Base-by-base conservation (phyloP, 2,888 invertebrate genomes). In the Diachrysia chrysitis region DNA sequence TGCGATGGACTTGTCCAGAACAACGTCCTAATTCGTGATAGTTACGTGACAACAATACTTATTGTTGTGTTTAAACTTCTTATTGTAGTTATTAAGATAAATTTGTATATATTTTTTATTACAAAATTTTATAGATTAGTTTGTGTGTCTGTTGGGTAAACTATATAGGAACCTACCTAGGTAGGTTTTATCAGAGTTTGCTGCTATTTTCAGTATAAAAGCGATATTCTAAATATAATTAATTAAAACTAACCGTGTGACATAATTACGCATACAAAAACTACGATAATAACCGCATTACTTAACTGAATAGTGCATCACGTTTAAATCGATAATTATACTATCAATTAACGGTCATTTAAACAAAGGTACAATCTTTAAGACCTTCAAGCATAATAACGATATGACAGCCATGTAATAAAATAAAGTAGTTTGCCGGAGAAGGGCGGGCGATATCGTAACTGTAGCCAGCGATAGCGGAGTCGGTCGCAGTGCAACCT, bases 401-500 rank as follows among this genome's bases (percentile, higher is more conserved):
- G 85, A 90, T 90, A 90, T 90, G 91, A 91, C 90, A 92, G 89
- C 83, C 89, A 84, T 87, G 88, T 91, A 92, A 91, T 93, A 92
- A 92, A 94, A 90, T 90, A 88, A 91, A 91, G 90, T 89, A 90
- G 90, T 92, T 90, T 86, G 89, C 81, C 77, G 89, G 93, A 94
- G 94, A 94, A 94, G 94, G 94, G 94, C 93, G 92, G 86, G 87
- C 87, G 92, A 92, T 93, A 94, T 93, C 90, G 92, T 92, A 93
- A 92, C 91, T 90, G 92, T 90, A 89, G 93, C 87, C 83, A 85
- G 87, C 90, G 92, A 92, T 92, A 92, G 92, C 90, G 86, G 85
- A 90, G 90, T 90, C 86, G 87, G 89, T 86, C 90, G 90, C 86
- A 83, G 86, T 88, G 90, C 94, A 94, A 95, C 95, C 95, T 95